Evolutionary conservation across 2,113 vertebrate species (phyloP).

Genomic region (Grammomys surdaster): DNA sequence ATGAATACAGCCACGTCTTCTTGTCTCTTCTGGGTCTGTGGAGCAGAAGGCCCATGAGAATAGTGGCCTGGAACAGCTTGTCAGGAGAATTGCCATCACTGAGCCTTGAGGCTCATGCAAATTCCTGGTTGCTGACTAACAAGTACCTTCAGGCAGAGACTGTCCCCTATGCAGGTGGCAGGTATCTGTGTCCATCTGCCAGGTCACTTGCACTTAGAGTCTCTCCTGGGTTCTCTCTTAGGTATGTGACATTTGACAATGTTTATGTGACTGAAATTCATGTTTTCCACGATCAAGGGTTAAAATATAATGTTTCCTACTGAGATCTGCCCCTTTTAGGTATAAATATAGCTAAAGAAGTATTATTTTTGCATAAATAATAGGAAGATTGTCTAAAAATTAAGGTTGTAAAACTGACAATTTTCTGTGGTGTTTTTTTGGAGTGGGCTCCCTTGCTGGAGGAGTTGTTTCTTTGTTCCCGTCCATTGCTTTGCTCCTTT

Average conservation of each 20-base stretch:
- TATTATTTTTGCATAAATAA: slow-evolving; percentile 35
- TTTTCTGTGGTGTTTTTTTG: background rate
- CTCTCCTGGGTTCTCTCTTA: background rate
- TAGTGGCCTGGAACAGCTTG: background rate
- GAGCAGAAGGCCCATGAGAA: background rate
- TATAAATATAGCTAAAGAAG: slow-evolving; percentile 5
- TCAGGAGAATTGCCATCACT: background rate
- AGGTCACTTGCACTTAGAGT: background rate
- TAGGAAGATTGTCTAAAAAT: background rate
- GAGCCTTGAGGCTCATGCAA: background rate
- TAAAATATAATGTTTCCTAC: slow-evolving; percentile 55
- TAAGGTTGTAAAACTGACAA: background rate
- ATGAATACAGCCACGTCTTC: background rate
- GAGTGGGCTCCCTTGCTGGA: slow-evolving; percentile 1
- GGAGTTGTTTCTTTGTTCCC: slow-evolving; percentile 57
- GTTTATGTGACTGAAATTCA: background rate
- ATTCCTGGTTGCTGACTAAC: background rate
- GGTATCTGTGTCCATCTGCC: background rate
- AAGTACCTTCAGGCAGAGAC: background rate
- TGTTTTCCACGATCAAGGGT: background rate
- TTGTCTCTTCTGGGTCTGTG: background rate
- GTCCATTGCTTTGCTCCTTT: slow-evolving; percentile 37
- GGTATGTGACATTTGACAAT: background rate
- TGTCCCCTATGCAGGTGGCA: background rate
- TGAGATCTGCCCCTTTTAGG: slow-evolving; percentile 34